A percentile compares a stretch with the other conserved stretches of the same genome.
Evolutionary conservation across 2,888 invertebrate species (phyloP).

Genomic region (Sympetrum striolatum): DNA sequence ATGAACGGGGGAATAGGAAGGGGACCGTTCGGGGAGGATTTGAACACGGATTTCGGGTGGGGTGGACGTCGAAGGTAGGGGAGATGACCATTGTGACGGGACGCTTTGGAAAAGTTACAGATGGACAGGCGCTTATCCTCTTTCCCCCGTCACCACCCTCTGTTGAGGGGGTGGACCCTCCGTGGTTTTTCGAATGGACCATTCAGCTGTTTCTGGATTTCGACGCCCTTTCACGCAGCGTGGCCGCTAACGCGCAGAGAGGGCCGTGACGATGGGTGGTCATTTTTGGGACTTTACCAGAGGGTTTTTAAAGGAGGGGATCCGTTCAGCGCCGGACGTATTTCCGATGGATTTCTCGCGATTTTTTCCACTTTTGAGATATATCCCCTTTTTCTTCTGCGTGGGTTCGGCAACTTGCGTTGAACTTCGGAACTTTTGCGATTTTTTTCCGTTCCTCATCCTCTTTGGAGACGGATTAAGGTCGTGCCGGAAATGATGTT

Average conservation of each 20-base stretch:
- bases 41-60: neutral
- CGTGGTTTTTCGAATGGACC: neutral
- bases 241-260: neutral
- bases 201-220: conserved; percentile 14
- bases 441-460: neutral
- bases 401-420: neutral
- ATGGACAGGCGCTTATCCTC: neutral
- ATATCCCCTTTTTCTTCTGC: neutral
- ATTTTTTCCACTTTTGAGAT: neutral
- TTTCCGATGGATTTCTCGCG: neutral
- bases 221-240: neutral
- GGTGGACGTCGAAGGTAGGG: neutral
- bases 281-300: neutral
- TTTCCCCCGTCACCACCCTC: neutral
- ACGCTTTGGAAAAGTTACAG: neutral
- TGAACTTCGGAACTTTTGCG: neutral
- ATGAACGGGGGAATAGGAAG: neutral
- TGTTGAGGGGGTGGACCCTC: neutral
- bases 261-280: neutral
- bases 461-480: neutral
- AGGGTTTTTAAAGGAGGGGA: neutral
- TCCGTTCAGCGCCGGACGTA: neutral
- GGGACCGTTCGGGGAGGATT: neutral
- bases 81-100: neutral
- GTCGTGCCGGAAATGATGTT: neutral